Base-by-base conservation (phyloP, 2,888 invertebrate genomes). In the Carabus problematicus region DNA sequence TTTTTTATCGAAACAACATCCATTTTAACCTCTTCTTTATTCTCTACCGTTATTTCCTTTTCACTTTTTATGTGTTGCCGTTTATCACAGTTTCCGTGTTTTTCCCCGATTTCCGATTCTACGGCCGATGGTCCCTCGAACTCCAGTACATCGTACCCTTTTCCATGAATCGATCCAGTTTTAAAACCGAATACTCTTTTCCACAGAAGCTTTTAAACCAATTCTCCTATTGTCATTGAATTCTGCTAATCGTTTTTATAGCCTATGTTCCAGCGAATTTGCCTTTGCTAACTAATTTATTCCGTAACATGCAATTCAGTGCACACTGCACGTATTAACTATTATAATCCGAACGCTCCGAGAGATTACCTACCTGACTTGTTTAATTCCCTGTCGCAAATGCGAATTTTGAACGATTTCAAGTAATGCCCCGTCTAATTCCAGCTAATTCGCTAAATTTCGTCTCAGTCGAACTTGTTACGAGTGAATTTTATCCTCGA, bases 21-120 rank as follows among this genome's bases (percentile, higher is more conserved):
- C 39, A 64, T 55, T 55, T 43, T 18, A 61, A 4, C n/a, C 63
- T 63, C 54, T 63, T 63, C 63, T 63, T 63, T 63, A 63, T 63
- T 63, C 55, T 42, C 55, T 41, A 29, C 59, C 66, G 60, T 60
- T 67, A 67, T 67, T 60, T 59, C 67, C 52, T 67, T 67, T 67
- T 60, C 67, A 67, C 40, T 67, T 54, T 64, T 67, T 60, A 67
- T 67, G 54, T 14, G 42, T 60, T 39, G 54, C 39, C 49, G 60
- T 67, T 67, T 67, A 67, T 67, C 67, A 67, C 29, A 12, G 39
- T 39, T 8, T 56, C 56, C 56, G 9, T 40, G 29, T 56, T 56
- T 52, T 52, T 52, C 52, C 19, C 52, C 16, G 19, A 52, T 52
- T 52, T 19, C 19, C 16, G 29, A 29, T 29, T 29, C 29, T 29